phyloP scores from a whole-genome alignment of 2,888 invertebrate genomes.

The Polyommatus iphigenia region DNA sequence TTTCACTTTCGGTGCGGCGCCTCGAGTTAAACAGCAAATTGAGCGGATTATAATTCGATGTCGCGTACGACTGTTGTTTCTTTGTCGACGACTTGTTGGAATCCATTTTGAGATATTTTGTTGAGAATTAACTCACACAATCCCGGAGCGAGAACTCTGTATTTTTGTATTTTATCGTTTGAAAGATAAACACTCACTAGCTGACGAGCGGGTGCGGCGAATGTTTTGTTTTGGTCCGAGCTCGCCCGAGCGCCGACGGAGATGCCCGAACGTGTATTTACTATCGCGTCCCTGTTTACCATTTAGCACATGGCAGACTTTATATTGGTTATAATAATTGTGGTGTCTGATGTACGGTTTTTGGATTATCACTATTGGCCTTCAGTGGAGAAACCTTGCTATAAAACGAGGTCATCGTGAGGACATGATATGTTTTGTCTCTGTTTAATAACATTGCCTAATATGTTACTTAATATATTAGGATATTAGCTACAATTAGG shows the following conservation, averaged over 20 bases:
- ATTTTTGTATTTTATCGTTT: constrained; percentile 52
- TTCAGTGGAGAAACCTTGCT: neutral
- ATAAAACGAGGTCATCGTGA: neutral
- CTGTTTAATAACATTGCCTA: neutral
- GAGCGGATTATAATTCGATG: constrained; percentile 64
- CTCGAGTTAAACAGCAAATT: constrained; percentile 67
- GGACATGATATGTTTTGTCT: neutral
- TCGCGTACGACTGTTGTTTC: constrained; percentile 49
- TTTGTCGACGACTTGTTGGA: constrained; percentile 57
- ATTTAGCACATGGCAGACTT: constrained; percentile 29
- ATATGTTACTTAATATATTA: neutral
- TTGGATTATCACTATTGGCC: neutral
- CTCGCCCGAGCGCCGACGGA: constrained; percentile 59
- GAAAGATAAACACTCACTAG: constrained; percentile 50
- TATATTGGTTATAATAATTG: neutral
- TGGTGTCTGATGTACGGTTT: neutral
- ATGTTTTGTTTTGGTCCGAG: constrained; percentile 67
- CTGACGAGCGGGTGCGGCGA: constrained; percentile 38
- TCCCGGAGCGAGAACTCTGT: constrained; percentile 20
- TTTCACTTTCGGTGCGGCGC: constrained; percentile 70
- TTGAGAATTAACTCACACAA: constrained; percentile 31
- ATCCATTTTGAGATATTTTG: constrained; percentile 52
- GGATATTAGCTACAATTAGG: neutral
- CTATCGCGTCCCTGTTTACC: constrained; percentile 38
- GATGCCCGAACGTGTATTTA: constrained; percentile 60